Percentiles rank a stretch among this genome's conserved stretches.
These are phyloP conservation scores for Ptyas mucosa DNA, from an alignment of 2,113 vertebrate genomes.

Conservation along the genomic window DNA sequence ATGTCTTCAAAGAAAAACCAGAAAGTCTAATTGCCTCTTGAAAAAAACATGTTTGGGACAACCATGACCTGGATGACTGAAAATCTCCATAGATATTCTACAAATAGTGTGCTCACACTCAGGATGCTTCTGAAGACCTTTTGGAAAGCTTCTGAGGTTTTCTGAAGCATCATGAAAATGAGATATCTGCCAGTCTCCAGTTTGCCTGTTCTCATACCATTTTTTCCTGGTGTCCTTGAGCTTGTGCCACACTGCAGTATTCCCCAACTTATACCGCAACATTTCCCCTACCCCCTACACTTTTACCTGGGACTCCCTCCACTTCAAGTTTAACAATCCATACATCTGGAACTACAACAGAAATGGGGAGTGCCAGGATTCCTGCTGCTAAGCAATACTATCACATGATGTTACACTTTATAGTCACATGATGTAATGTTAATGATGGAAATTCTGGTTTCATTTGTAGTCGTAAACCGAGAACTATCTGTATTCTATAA, in stretches of 20 bases:
- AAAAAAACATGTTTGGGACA: too few species aligned
- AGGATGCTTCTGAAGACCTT: background rate
- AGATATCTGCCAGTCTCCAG: background rate
- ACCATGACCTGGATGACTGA: too few species aligned
- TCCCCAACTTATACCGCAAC: background rate
- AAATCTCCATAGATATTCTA: background rate
- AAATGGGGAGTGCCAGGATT: background rate
- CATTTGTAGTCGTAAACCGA: background rate
- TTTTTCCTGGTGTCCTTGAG: background rate
- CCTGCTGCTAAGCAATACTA: background rate
- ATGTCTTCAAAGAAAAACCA: too few species aligned
- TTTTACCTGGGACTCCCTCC: background rate
- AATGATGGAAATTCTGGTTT: background rate
- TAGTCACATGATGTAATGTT: background rate
- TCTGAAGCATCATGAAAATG: background rate
- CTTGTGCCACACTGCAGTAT: background rate
- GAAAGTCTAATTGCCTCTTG: too few species aligned
- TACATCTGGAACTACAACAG: background rate
- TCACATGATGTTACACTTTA: background rate
- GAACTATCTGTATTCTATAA: background rate
- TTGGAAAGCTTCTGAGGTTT: background rate
- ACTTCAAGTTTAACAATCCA: background rate
- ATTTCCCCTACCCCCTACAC: background rate
- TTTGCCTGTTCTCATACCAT: background rate
- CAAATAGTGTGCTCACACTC: background rate